Evolutionary conservation across 1,140 invertebrate genomes (phyloP).

Genomic region (Caerostris extrusa): DNA sequence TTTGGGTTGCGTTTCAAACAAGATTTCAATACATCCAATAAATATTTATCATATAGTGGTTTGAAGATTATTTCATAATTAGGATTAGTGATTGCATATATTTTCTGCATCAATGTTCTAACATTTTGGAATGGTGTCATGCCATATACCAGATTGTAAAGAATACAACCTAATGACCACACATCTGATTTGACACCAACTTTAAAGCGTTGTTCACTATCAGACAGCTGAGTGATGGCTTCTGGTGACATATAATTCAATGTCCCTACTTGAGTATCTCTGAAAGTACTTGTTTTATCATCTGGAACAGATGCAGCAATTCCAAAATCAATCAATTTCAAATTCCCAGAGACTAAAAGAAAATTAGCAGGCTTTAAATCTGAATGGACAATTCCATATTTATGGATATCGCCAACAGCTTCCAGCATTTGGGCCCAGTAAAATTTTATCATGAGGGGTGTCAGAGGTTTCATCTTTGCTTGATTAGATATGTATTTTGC

Average conservation of each 20-base stretch:
- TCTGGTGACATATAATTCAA: constrained; percentile 99
- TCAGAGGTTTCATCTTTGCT: constrained; percentile 82
- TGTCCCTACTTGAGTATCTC: constrained; percentile 90
- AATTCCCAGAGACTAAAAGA: constrained; percentile 90
- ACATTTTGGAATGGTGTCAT: constrained; percentile 95
- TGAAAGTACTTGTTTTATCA: constrained; percentile 94
- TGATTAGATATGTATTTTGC: constrained; percentile 87
- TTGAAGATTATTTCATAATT: constrained; percentile 90
- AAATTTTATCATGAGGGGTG: constrained; percentile 88
- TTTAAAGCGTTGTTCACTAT: constrained; percentile 83
- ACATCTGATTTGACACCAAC: constrained; percentile 96
- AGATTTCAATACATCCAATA: constrained; percentile 82
- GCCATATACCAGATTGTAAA: constrained; percentile 96
- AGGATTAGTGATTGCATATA: constrained; percentile 91
- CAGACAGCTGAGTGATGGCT: constrained; percentile 83
- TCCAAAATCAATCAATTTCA: constrained; percentile 99
- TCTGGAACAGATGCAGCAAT: constrained; percentile 94
- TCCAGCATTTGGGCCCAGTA: constrained; percentile 97
- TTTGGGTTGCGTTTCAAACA: constrained; percentile 89
- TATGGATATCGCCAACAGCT: constrained; percentile 95
- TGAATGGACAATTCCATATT: constrained; percentile 96
- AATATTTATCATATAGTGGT: constrained; percentile 80
- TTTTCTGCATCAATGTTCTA: constrained; percentile 87
- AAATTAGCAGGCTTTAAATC: constrained; percentile 99
- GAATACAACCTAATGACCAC: constrained; percentile 98